Conservation (phyloP, 1,140 invertebrate species). For the Matsumurasca onukii region DNA sequence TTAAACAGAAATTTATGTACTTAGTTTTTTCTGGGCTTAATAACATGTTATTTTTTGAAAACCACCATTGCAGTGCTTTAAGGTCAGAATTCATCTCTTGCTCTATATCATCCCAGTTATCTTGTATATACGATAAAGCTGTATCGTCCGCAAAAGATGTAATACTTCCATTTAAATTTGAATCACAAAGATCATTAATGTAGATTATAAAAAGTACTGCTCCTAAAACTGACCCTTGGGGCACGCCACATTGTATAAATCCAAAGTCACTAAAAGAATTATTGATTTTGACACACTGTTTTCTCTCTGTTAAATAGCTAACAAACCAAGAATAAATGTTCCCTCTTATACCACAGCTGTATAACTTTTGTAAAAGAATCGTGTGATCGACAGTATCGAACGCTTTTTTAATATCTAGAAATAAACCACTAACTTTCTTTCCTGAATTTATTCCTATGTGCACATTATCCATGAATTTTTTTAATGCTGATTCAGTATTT, state of each 20-base stretch:
- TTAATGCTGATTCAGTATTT: constrained; percentile 20
- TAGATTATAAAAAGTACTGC: constrained; percentile 10
- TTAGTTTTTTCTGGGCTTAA: constrained; percentile 26
- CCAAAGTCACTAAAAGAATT: background rate
- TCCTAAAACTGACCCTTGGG: constrained; percentile 3
- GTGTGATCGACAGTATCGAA: constrained; percentile 31
- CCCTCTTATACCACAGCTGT: background rate
- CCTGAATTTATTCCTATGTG: background rate
- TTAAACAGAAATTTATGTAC: constrained; percentile 8
- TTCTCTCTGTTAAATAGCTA: background rate
- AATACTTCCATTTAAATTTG: background rate
- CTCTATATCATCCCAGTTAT: constrained; percentile 4
- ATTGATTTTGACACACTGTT: background rate
- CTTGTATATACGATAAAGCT: background rate
- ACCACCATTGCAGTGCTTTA: constrained; percentile 3
- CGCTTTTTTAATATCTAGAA: constrained; percentile 32
- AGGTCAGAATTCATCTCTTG: constrained; percentile 8
- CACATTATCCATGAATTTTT: constrained; percentile 11
- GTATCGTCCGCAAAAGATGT: constrained; percentile 8
- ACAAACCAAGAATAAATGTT: background rate
- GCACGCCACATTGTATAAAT: background rate
- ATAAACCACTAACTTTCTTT: constrained; percentile 24
- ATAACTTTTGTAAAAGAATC: constrained; percentile 9
- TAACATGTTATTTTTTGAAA: constrained; percentile 13
- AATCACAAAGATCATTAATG: background rate